phyloP scores from a whole-genome alignment of 2,113 vertebrate genomes.

The Sturnira hondurensis region DNA sequence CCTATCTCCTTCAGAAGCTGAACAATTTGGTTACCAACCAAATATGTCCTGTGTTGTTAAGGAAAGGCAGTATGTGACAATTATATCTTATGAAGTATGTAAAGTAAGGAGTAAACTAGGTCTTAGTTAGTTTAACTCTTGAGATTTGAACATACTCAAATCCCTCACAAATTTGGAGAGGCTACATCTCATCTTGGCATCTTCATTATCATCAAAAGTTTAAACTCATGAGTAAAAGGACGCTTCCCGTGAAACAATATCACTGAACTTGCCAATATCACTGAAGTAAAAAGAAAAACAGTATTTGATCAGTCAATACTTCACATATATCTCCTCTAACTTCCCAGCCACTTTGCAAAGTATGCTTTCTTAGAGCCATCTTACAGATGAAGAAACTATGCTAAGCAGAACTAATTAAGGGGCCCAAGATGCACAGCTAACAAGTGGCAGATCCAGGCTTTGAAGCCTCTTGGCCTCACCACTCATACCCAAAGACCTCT shows the following conservation, averaged over 20 bases:
- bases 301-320: neutral
- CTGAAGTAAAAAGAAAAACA: conserved; percentile 9
- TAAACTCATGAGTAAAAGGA: conserved; percentile 2
- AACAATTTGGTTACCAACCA: conserved; percentile 16
- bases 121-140: neutral
- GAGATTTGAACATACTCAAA: conserved; percentile 39
- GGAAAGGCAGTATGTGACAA: neutral
- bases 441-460: neutral
- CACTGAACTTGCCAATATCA: neutral
- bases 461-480: conserved; percentile 32
- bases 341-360: conserved; percentile 18
- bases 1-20: neutral
- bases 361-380: conserved; percentile 8
- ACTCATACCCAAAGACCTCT: neutral
- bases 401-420: conserved; percentile 7
- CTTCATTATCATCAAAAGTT: neutral
- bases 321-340: neutral
- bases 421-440: conserved; percentile 2
- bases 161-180: neutral
- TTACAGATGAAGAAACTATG: neutral
- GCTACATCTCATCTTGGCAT: conserved; percentile 25
- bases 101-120: neutral
- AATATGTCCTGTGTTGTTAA: conserved; percentile 7
- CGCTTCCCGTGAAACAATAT: neutral
- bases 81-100: conserved; percentile 29